A percentile compares a stretch with the other conserved stretches of the same genome.
Conservation (phyloP, 1,140 invertebrate species). For the Scaptomyza pallida region DNA sequence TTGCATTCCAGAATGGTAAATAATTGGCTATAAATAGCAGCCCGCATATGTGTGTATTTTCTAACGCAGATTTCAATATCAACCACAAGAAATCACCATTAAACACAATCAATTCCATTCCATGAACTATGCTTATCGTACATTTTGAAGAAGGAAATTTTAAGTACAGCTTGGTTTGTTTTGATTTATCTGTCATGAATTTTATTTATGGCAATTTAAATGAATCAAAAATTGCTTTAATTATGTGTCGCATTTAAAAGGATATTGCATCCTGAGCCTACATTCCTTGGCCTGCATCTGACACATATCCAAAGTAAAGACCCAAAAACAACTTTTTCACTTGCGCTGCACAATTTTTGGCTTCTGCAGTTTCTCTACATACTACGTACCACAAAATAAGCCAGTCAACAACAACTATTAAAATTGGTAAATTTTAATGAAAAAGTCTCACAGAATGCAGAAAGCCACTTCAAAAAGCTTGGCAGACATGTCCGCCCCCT, state of each 20-base stretch:
- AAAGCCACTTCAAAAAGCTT: constrained; percentile 61
- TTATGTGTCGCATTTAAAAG: constrained; percentile 26
- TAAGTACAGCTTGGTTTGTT: too few relatives aligned
- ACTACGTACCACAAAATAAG: constrained; percentile 2
- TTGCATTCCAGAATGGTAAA: not conserved
- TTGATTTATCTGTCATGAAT: too few relatives aligned
- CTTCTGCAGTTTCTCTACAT: constrained; percentile 20
- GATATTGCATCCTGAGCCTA: constrained; percentile 22
- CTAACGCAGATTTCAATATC: not conserved
- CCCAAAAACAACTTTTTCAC: constrained; percentile 45
- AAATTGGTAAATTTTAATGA: constrained; percentile 73
- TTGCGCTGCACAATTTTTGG: constrained; percentile 48
- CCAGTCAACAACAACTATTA: constrained; percentile 58
- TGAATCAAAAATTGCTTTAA: constrained; percentile 6
- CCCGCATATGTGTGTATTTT: constrained; percentile 19
- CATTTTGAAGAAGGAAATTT: too few relatives aligned
- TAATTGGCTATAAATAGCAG: not conserved
- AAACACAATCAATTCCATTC: constrained; percentile 21
- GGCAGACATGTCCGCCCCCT: constrained; percentile 11
- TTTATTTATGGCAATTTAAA: too few relatives aligned
- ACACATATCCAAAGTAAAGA: constrained; percentile 43
- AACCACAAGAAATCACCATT: not conserved
- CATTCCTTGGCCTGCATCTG: constrained; percentile 39
- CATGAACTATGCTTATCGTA: constrained; percentile 27
- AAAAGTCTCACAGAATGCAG: constrained; percentile 68